phyloP scores from a whole-genome alignment of 2,113 vertebrate genomes.

The Oryctolagus cuniculus region mOryCun1.1 NC_091451.1:39533001-39533500 shows the following conservation, averaged over 20 bases:
- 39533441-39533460: background rate
- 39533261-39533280: background rate
- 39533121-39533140: background rate
- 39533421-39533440: background rate
- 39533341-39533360: background rate
- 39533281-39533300: background rate
- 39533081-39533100: too few species aligned
- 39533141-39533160: background rate
- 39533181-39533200: background rate
- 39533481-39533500: too few species aligned
- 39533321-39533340: background rate
- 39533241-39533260: background rate
- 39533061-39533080: too few species aligned
- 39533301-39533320: background rate
- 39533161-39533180: accelerated
- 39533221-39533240: background rate
- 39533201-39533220: background rate
- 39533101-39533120: too few species aligned
- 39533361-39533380: background rate
- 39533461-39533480: too few species aligned
- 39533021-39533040: too few species aligned
- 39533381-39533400: slow-evolving; percentile 7
- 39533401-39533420: background rate
- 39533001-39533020: too few species aligned
- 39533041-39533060: too few species aligned